Base-by-base conservation (phyloP, 1,140 invertebrate genomes). In the Drosophila ironensis region DNA sequence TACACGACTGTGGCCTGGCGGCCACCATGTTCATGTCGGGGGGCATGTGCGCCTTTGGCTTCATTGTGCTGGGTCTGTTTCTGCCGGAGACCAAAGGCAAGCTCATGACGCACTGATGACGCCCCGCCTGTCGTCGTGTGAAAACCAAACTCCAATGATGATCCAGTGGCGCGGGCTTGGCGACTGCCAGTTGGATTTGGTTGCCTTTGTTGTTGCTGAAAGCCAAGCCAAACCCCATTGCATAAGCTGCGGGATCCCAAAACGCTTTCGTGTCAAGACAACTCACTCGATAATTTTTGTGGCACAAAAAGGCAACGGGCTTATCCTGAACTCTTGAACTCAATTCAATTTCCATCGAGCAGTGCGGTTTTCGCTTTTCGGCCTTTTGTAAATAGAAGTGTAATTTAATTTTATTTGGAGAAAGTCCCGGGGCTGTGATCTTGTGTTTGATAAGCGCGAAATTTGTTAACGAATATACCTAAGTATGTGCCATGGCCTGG, bases 1-100 rank as follows among this genome's bases (percentile, higher is more conserved):
- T 86, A 53, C 60, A 68, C 54, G 71, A 69, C 17, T 41, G 56
- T 14, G 80, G 80, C 11, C 24, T 86, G 44, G 42, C 68, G 11
- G 56, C 57, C 48, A 86, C 80, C 14, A 86, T 86, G 80, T 86
- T 59, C 37, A 75, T 86, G 60, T 86, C 80, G 16, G 67, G 60
- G 27, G 40, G 72, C 14, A 60, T 70, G 30, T 87, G 82, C 41
- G 28, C 27, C 12, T 63, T 81, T n/a, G 81, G 81, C 9, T 72
- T 81, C 25, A 72, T 74, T 48, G 64, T 86, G 27, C 42, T 86
- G 63, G 72, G 75, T 7, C 57, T 86, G n/a, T 74, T 67, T 72
- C 61, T 86, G 24, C 81, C 81, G 1, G 81, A 86, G 54, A 86
- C 81, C 53, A 86, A 87, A 81, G 81, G 81, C 72, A 87, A 76